Base-by-base conservation (phyloP, 1,140 invertebrate genomes). In the Nymphalis io region DNA sequence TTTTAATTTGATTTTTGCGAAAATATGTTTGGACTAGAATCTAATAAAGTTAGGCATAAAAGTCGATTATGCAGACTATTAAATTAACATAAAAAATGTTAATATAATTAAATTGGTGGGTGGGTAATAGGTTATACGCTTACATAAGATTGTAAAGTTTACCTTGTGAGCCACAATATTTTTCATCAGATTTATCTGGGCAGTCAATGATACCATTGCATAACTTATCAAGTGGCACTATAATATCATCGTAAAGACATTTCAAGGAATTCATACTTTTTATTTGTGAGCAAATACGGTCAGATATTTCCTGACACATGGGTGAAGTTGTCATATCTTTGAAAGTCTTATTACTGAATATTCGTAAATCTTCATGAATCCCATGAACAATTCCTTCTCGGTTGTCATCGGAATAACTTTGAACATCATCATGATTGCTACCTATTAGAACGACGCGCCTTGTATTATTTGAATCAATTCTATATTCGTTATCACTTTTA, bases 121-220 rank as follows among this genome's bases (percentile, higher is more conserved):
- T n/a, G n/a, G n/a, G n/a, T n/a, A n/a, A n/a, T n/a, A n/a, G n/a
- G n/a, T n/a, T n/a, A n/a, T n/a, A n/a, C n/a, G n/a, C n/a, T n/a
- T n/a, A n/a, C n/a, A n/a, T n/a, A n/a, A n/a, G n/a, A n/a, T n/a
- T n/a, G n/a, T n/a, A n/a, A 42, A n/a, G n/a, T 16, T 20, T 72
- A 88, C 88, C 84, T 81, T 85, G 75, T 59, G 62, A 46, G 18
- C 46, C 60, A 60, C 88, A 90, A 60, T 84, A 65, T 51, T 72
- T 63, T 81, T 90, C 86, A 67, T 90, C 86, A 1, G 79, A 71
- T 63, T 62, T 60, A 66, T 80, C 77, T 6, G 53, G n/a, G 58
- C 88, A 90, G 27, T 90, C 82, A 16, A 16, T 15, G 12, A 68
- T 61, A 21, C 79, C 80, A 70, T 90, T 67, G 68, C 88, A 90